Conservation (phyloP, 2,113 vertebrate genomes). For the Podocnemis expansa region DNA sequence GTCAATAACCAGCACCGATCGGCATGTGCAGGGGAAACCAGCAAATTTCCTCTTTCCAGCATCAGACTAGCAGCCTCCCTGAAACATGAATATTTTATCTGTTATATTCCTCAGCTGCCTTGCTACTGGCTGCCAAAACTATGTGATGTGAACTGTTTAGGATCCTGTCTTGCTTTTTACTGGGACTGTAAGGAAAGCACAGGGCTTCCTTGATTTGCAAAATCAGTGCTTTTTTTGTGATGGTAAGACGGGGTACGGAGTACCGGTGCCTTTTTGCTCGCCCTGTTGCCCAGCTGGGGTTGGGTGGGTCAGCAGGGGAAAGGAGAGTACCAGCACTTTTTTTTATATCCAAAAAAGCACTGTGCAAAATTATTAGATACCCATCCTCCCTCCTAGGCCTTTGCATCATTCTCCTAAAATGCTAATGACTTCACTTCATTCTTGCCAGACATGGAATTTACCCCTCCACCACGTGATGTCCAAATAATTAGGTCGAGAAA, state of each 20-base stretch:
- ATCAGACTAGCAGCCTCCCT: slow-evolving; percentile 11
- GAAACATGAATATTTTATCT: slow-evolving; percentile 34
- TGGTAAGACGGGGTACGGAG: no score
- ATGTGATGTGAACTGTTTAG: background rate
- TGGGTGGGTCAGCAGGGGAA: no score
- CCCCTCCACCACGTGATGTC: background rate
- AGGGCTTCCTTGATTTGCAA: background rate
- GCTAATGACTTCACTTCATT: background rate
- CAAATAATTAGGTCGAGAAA: slow-evolving; percentile 1
- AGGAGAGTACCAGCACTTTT: no score
- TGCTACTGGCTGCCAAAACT: slow-evolving; percentile 2
- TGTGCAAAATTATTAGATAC: background rate
- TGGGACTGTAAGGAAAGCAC: background rate
- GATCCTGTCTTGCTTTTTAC: background rate
- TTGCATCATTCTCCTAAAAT: background rate
- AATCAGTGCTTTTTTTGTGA: no score
- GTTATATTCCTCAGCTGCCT: slow-evolving; percentile 15
- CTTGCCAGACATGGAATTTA: background rate
- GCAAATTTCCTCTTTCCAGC: background rate
- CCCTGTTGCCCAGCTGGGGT: no score
- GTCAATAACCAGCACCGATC: slow-evolving; percentile 9
- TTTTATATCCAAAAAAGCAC: no score
- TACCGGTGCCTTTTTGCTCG: no score
- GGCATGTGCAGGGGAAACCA: background rate
- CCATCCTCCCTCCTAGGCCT: background rate